Conservation (phyloP, 2,113 vertebrate genomes). For the Eulemur macaco region DNA sequence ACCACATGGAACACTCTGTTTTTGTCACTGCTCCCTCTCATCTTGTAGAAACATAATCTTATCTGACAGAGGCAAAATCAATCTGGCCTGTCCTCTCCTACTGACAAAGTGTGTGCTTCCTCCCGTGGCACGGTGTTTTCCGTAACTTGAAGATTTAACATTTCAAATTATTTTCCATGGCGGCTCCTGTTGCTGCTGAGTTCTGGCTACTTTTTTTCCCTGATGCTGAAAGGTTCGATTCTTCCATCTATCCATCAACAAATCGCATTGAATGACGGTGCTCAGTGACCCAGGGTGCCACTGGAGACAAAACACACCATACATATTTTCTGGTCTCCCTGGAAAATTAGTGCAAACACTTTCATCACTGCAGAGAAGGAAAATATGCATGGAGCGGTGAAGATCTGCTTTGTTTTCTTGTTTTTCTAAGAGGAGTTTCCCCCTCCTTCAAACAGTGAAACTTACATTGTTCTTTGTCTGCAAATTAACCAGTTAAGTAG, state of each 20-base stretch:
- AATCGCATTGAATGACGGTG: slow-evolving; percentile 73
- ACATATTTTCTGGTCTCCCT: slow-evolving; percentile 81
- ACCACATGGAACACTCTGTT: not conserved
- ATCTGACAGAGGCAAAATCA: not conserved
- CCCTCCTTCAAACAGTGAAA: slow-evolving; percentile 45
- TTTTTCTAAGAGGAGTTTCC: slow-evolving; percentile 21
- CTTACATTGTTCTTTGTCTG: slow-evolving; percentile 62
- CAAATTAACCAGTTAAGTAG: slow-evolving; percentile 61
- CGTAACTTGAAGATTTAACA: slow-evolving; percentile 14
- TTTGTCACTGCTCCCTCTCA: not conserved
- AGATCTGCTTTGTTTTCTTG: slow-evolving; percentile 66
- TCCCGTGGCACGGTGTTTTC: not conserved
- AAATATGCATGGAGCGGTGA: slow-evolving; percentile 38
- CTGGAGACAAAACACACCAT: slow-evolving; percentile 75
- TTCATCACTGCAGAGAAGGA: slow-evolving; percentile 60
- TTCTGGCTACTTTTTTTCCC: slow-evolving; percentile 11
- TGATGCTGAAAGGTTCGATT: slow-evolving; percentile 74
- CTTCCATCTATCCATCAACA: slow-evolving; percentile 79
- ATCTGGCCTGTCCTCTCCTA: not conserved
- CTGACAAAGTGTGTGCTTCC: not conserved
- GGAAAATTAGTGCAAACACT: slow-evolving; percentile 76
- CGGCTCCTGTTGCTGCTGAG: not conserved
- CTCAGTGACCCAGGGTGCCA: slow-evolving; percentile 81
- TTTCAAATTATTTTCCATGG: slow-evolving; percentile 40
- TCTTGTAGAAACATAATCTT: slow-evolving; percentile 12